Percentiles rank a stretch among this genome's conserved stretches.
Conservation (phyloP, 2,797 vertebrate species). For the Eleutherodactylus coqui region DNA sequence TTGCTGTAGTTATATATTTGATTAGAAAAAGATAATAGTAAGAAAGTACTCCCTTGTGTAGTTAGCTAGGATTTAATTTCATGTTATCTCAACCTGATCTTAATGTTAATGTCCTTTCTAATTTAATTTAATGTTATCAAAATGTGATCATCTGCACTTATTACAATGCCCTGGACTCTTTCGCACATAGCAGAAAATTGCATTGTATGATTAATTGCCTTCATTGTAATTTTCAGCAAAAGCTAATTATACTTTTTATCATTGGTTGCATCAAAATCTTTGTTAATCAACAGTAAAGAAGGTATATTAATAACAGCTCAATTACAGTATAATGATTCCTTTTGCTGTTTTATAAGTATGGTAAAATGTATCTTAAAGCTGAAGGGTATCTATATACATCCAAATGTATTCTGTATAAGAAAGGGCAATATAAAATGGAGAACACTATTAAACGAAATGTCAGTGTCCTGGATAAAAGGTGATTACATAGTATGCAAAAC, state of each 20-base stretch:
- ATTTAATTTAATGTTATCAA: slow-evolving; percentile 40
- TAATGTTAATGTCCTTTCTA: slow-evolving; percentile 32
- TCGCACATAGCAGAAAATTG: slow-evolving; percentile 17
- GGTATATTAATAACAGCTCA: not conserved
- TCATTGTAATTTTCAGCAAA: slow-evolving; percentile 13
- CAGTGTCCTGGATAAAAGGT: too few relatives aligned
- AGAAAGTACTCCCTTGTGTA: not conserved
- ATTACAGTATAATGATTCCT: not conserved
- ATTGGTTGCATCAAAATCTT: not conserved
- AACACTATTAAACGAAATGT: too few relatives aligned
- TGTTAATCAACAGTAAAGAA: slow-evolving; percentile 20
- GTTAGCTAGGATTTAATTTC: slow-evolving; percentile 17
- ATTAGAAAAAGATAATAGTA: not conserved
- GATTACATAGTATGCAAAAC: too few relatives aligned
- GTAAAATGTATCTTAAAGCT: not conserved
- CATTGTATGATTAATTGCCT: slow-evolving; percentile 19
- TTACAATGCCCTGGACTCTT: slow-evolving; percentile 22
- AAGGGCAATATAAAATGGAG: too few relatives aligned
- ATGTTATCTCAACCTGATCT: slow-evolving; percentile 39
- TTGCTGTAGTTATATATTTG: not conserved
- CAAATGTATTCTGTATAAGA: not conserved
- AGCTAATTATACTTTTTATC: slow-evolving; percentile 28
- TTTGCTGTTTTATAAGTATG: not conserved
- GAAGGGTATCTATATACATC: not conserved
- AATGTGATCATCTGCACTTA: slow-evolving; percentile 30